phyloP scores from a whole-genome alignment of 2,888 invertebrate genomes.

The Pollenia labialis region DNA sequence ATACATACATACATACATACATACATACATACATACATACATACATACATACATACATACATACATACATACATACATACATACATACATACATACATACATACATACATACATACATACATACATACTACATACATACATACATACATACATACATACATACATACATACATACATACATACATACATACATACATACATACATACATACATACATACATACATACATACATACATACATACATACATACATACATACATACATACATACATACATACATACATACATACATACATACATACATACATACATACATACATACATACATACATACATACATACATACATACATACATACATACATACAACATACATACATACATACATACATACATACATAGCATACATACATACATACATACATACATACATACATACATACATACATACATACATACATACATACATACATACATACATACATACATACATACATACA shows the following conservation, averaged over 20 bases:
- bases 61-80: neutral
- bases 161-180: conserved; percentile 1
- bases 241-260: neutral
- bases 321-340: no score
- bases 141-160: conserved; percentile 1
- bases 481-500: neutral
- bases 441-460: neutral
- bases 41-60: conserved; percentile 1
- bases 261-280: no score
- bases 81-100: no score
- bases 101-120: no score
- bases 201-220: neutral
- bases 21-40: neutral
- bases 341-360: no score
- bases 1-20: no score
- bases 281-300: no score
- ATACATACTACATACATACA: no score
- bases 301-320: no score
- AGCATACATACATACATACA: neutral
- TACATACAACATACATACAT: neutral
- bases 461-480: neutral
- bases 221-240: neutral
- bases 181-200: conserved; percentile 1
- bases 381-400: conserved; percentile 1
- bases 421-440: neutral